Evolutionary conservation across 2,113 vertebrate species (phyloP).

Genomic region (Epinephelus cyanopodus): DNA sequence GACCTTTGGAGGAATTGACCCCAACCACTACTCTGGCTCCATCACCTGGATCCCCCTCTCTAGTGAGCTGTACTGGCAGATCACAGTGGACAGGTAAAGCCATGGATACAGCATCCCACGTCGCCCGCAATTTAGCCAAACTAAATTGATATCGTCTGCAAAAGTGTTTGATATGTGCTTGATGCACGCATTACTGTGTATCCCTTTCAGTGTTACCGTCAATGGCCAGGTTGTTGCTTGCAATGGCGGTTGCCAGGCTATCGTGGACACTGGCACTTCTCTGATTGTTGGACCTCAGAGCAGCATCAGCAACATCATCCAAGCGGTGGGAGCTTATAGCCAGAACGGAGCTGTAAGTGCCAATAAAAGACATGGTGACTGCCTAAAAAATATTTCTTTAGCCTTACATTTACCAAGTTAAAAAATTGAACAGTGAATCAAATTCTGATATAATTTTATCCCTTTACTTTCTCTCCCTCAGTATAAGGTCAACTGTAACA

Average conservation of each 20-base stretch:
- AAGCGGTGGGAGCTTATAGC: slow-evolving; percentile 59
- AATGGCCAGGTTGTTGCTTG: slow-evolving; percentile 81
- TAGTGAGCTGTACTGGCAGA: slow-evolving; percentile 82
- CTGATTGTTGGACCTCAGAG: slow-evolving; percentile 76
- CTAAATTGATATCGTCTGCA: not conserved
- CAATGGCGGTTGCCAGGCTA: slow-evolving; percentile 82
- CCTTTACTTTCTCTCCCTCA: slow-evolving; percentile 7
- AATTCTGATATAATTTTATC: not conserved
- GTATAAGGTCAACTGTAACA: slow-evolving; percentile 67
- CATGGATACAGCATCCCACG: not conserved
- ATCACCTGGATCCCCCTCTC: slow-evolving; percentile 85
- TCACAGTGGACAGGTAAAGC: slow-evolving; percentile 84
- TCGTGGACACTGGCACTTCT: slow-evolving; percentile 88
- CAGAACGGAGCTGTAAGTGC: slow-evolving; percentile 74
- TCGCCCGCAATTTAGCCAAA: not conserved
- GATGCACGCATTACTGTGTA: not conserved
- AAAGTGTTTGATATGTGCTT: not conserved
- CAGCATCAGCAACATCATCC: slow-evolving; percentile 77
- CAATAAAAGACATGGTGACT: no score
- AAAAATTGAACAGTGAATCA: not conserved
- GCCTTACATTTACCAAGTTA: not conserved
- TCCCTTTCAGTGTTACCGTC: slow-evolving; percentile 68
- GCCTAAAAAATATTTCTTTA: not conserved
- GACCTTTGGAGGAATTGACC: slow-evolving; percentile 80
- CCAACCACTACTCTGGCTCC: slow-evolving; percentile 71